phyloP scores from a whole-genome alignment of 2,888 invertebrate genomes.

The Trissoscelio sp. region DNA sequence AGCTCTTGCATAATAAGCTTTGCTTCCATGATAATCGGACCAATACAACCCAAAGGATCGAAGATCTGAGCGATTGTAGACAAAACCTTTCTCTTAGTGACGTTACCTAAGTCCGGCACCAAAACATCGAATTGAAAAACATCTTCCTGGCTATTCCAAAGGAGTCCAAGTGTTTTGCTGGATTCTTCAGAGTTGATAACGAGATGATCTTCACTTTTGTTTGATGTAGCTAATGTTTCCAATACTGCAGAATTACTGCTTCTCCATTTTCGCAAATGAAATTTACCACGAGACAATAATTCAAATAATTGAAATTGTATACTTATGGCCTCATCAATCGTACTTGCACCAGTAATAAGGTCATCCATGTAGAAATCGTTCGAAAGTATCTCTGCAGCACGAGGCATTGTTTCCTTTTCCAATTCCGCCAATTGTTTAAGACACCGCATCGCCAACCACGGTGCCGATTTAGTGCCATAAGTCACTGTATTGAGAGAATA shows the following conservation, averaged over 20 bases:
- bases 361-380: slow-evolving; percentile 11
- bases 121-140: slow-evolving; percentile 40
- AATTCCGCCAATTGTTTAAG: neutral
- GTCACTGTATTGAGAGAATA: slow-evolving; percentile 33
- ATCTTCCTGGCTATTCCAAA: slow-evolving; percentile 62
- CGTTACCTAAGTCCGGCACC: neutral
- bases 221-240: neutral
- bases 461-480: slow-evolving; percentile 28
- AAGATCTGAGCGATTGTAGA: slow-evolving; percentile 63
- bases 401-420: neutral
- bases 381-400: neutral
- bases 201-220: slow-evolving; percentile 17
- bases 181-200: slow-evolving; percentile 40
- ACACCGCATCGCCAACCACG: slow-evolving; percentile 40
- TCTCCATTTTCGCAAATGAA: neutral
- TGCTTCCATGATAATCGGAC: slow-evolving; percentile 58
- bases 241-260: neutral
- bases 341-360: neutral
- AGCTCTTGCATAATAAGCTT: slow-evolving; percentile 60
- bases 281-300: neutral
- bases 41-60: slow-evolving; percentile 61
- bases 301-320: neutral
- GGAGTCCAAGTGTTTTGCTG: slow-evolving; percentile 51
- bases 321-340: neutral
- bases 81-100: slow-evolving; percentile 46